Evolutionary conservation across 2,888 invertebrate genomes (phyloP), one percentile per base, ranked within the genome.

Genomic region (Epistrophella euchroma): DNA sequence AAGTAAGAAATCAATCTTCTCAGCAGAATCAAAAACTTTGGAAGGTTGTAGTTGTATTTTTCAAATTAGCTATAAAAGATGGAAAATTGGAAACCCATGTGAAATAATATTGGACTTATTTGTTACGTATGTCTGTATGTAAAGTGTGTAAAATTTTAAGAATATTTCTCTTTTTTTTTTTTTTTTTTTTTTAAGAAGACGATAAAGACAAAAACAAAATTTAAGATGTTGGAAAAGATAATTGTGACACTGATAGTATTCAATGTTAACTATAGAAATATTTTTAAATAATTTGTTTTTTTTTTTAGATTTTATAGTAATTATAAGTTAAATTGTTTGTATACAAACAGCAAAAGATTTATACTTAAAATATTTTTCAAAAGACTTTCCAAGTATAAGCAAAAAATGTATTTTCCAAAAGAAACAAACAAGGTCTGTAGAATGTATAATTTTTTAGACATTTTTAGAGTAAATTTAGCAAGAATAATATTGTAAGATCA

Each of bases 191-290:
- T 15, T 37, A n/a, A 56, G n/a, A 56, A 76, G 50, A 78, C 15
- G 66, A 47, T 58, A 70, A 56, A 56, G 62, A 74, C 55, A 68
- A 55, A 71, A 40, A 10, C 58, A 66, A 50, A 58, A 10, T 19
- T 32, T 55, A 70, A 75, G 55, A 50, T 40, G 70, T 40, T 62
- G 19, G 40, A 66, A 47, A 64, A 74, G 64, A 71, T 72, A 81
- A 81, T 60, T 77, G 66, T 64, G 56, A 86, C 86, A 86, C 86
- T 86, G 82, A 82, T 82, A 86, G 86, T 86, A 86, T 86, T 86
- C 86, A 82, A 45, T 86, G 86, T 82, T 78, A 78, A 75, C 56
- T 82, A 40, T 75, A 76, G 47, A 64, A 64, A 43, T 66, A 75
- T 22, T 37, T 73, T 85, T 66, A 66, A 58, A 76, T 68, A 62